Percentiles rank a stretch among this genome's conserved stretches.
These are phyloP conservation scores for Deroptyus accipitrinus DNA, from an alignment of 2,113 vertebrate genomes.

Conservation along the genomic window DNA sequence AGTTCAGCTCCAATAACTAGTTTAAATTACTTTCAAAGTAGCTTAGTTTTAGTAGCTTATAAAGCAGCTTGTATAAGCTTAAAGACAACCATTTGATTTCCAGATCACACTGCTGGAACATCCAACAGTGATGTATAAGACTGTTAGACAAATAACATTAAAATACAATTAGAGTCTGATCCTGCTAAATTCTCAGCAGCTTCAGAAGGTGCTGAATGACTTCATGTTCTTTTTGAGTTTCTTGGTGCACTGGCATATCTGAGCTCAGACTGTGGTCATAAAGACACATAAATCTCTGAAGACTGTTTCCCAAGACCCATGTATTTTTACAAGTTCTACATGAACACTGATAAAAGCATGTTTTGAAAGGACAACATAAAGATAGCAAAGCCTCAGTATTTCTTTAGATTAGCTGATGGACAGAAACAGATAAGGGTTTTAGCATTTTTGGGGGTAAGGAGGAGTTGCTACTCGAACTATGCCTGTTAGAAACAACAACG, in stretches of 20 bases:
- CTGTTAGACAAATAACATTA: slow-evolving; percentile 13
- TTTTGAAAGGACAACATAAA: not conserved
- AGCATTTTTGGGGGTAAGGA: not conserved
- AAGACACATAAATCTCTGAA: not conserved
- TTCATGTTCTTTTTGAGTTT: not conserved
- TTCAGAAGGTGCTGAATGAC: not conserved
- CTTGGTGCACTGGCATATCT: not conserved
- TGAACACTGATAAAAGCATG: not conserved
- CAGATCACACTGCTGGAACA: slow-evolving; percentile 1
- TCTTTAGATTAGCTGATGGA: not conserved
- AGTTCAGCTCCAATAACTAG: slow-evolving; percentile 11
- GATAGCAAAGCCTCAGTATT: not conserved
- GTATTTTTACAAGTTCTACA: not conserved
- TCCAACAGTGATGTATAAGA: not conserved
- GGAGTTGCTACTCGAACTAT: not conserved
- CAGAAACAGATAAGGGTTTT: not conserved
- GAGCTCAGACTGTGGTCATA: not conserved
- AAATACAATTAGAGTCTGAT: slow-evolving; percentile 22
- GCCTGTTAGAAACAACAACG: not conserved
- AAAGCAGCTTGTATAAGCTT: slow-evolving; percentile 4
- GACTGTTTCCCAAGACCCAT: not conserved
- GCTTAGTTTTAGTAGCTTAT: slow-evolving; percentile 15
- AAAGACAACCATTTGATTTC: not conserved
- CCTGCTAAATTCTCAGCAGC: not conserved
- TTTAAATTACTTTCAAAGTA: slow-evolving; percentile 13